A percentile compares a stretch with the other conserved stretches of the same genome.
Conservation (phyloP, 2,113 vertebrate species). For the Grallaria varia region DNA sequence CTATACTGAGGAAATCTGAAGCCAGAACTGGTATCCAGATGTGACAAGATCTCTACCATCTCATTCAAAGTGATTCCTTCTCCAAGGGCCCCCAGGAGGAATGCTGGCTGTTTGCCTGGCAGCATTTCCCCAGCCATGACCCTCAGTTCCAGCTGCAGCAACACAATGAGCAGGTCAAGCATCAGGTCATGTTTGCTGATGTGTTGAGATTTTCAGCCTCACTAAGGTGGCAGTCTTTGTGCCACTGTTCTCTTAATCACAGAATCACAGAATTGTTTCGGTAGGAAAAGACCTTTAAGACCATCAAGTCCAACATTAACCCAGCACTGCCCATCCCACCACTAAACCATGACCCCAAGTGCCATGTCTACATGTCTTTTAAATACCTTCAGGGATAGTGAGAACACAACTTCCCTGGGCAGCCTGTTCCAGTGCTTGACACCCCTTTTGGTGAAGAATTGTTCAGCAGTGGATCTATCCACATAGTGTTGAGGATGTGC, state of each 20-base stretch:
- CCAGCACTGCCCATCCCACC: not conserved
- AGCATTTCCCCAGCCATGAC: not conserved
- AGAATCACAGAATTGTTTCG: not conserved
- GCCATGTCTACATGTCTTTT: not conserved
- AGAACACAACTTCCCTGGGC: not conserved
- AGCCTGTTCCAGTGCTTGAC: not conserved
- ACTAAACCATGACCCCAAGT: not conserved
- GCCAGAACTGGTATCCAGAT: not conserved
- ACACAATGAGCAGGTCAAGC: rapidly evolving
- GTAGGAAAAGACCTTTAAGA: not conserved
- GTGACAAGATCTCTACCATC: not conserved
- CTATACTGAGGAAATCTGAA: not conserved
- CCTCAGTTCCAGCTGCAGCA: not conserved
- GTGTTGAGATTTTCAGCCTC: not conserved
- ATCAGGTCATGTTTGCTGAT: not conserved
- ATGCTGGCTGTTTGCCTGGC: not conserved
- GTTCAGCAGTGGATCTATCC: not conserved
- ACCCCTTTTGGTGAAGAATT: not conserved
- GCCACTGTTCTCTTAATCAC: not conserved
- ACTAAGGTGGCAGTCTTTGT: not conserved
- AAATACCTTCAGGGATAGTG: not conserved
- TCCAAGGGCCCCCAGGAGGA: not conserved
- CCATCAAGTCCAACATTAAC: not conserved
- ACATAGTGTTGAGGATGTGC: not conserved
- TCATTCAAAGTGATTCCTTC: not conserved